phyloP scores from a whole-genome alignment of 64 coral and sea anemone species.

The Dendronephthya gigantea region DNA sequence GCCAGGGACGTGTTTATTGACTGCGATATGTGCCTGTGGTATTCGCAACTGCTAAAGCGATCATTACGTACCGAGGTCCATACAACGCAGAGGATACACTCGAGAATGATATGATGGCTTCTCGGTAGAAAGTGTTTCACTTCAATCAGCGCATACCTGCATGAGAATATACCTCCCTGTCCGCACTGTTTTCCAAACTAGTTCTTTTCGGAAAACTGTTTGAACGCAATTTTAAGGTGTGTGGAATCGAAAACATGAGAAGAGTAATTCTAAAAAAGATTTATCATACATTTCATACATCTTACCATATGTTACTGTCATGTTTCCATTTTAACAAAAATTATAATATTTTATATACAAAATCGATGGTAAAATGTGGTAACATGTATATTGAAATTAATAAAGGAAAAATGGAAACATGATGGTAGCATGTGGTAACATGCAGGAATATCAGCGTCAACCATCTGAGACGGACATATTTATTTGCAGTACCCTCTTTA shows the following conservation, averaged over 20 bases:
- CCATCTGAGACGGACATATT: neutral
- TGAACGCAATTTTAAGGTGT: neutral
- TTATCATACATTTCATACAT: neutral
- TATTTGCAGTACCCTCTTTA: neutral
- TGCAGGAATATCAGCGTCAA: neutral
- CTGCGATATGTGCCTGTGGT: neutral
- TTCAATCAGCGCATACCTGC: neutral
- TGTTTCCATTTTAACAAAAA: neutral
- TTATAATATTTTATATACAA: neutral
- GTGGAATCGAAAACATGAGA: neutral
- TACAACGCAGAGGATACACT: no score
- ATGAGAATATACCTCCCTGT: neutral
- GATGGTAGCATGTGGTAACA: constrained; percentile 1
- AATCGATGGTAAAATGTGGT: neutral
- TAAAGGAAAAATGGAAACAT: neutral
- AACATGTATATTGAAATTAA: neutral
- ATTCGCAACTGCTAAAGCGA: neutral
- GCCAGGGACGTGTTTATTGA: neutral
- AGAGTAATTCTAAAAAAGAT: neutral
- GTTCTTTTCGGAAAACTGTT: neutral
- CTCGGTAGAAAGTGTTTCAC: constrained; percentile 7
- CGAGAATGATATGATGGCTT: constrained; percentile 13
- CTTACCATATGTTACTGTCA: neutral
- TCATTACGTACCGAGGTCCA: neutral
- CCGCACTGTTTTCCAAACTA: neutral